Conservation (phyloP, 2,113 vertebrate species). For the Mus spicilegus region DNA sequence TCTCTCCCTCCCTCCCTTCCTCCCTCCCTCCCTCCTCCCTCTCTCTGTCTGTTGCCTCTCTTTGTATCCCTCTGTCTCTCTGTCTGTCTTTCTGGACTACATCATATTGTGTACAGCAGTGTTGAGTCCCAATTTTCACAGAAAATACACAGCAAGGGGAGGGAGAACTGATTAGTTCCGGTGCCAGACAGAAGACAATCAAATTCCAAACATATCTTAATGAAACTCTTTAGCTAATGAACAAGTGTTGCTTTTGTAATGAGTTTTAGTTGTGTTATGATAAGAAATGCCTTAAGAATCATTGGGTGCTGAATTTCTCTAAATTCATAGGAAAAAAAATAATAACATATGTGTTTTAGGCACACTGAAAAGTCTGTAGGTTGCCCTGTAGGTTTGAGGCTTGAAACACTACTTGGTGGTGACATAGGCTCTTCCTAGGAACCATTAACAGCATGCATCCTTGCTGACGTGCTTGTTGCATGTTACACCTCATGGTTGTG, state of each 20-base stretch:
- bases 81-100: neutral
- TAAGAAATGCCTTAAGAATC: neutral
- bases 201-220: neutral
- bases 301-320: neutral
- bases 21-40: too few relatives aligned
- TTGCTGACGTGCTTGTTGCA: too few relatives aligned
- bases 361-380: neutral
- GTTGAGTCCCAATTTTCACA: neutral
- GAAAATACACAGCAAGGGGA: neutral
- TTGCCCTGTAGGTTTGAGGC: too few relatives aligned
- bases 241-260: neutral
- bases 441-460: neutral
- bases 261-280: neutral
- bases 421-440: neutral
- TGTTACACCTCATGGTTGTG: neutral
- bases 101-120: neutral
- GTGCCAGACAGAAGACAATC: neutral
- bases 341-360: rapidly evolving
- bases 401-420: neutral
- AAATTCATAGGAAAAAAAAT: neutral
- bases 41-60: too few relatives aligned
- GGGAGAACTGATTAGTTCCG: neutral
- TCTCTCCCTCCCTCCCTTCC: neutral
- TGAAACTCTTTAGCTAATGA: neutral
- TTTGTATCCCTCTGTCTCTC: too few relatives aligned